Evolutionary conservation across 2,797 vertebrate genomes (phyloP).

Genomic region (Glyptemys insculpta): DNA sequence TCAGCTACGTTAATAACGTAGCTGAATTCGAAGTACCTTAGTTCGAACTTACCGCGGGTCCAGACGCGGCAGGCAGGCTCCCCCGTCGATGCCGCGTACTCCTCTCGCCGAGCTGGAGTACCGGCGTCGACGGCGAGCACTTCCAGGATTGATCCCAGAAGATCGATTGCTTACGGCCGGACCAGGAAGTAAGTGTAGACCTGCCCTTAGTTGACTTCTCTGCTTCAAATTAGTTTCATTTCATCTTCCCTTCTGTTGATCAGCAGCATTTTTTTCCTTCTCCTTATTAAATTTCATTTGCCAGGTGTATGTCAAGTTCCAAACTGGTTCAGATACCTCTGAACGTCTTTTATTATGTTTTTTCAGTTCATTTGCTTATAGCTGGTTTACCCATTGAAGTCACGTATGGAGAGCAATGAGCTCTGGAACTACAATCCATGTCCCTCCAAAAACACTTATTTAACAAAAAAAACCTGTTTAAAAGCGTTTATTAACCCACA

Average conservation of each 20-base stretch:
- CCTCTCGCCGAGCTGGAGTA: too few species aligned
- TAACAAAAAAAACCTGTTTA: neutral
- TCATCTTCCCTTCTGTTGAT: neutral
- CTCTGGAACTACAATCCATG: neutral
- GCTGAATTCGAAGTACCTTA: too few species aligned
- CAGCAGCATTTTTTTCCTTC: neutral
- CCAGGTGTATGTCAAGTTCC: fast-evolving
- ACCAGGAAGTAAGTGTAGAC: too few species aligned
- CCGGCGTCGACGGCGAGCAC: too few species aligned
- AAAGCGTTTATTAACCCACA: neutral
- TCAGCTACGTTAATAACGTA: too few species aligned
- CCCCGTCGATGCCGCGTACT: too few species aligned
- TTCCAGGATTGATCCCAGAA: too few species aligned
- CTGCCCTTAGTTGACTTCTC: neutral
- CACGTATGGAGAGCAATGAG: neutral
- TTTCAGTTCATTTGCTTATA: neutral
- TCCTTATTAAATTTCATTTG: neutral
- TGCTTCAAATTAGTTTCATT: neutral
- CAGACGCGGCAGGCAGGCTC: too few species aligned
- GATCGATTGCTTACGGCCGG: too few species aligned
- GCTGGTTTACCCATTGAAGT: neutral
- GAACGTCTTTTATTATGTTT: neutral
- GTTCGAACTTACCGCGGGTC: too few species aligned
- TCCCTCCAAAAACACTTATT: neutral
- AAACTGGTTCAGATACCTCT: neutral